phyloP scores from a whole-genome alignment of 2,113 vertebrate species.

The Strigops habroptila region DNA sequence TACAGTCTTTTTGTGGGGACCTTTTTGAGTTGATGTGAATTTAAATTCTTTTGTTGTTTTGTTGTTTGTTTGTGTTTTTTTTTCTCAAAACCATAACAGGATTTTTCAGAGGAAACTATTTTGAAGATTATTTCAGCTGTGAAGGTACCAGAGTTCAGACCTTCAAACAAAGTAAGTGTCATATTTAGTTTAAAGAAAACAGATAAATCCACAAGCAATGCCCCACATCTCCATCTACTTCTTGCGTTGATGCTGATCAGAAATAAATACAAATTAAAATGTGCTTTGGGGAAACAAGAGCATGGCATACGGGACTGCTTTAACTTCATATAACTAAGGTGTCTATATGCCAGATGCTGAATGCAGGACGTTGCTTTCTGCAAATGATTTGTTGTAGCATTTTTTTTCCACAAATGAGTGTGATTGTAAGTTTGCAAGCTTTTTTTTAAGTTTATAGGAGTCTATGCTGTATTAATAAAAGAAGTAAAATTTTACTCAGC shows the following conservation, averaged over 20 bases:
- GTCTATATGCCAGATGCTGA: not conserved
- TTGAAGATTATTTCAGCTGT: slow-evolving; percentile 78
- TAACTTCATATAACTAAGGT: not conserved
- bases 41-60: not conserved
- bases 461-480: not conserved
- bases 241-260: not conserved
- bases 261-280: not conserved
- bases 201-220: not conserved
- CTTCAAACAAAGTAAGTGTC: slow-evolving; percentile 86
- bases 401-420: not conserved
- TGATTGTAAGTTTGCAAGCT: not conserved
- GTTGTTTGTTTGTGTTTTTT: not conserved
- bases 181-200: not conserved
- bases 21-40: not conserved
- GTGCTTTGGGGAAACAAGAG: not conserved
- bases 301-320: not conserved
- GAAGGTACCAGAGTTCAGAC: slow-evolving; percentile 89
- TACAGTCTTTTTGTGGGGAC: not conserved
- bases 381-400: not conserved
- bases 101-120: slow-evolving; percentile 80
- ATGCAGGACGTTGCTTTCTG: not conserved
- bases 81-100: slow-evolving; percentile 72
- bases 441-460: not conserved
- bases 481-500: not conserved
- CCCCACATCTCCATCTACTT: not conserved